Percentiles rank a stretch among this genome's conserved stretches.
phyloP scores from a whole-genome alignment of 2,797 vertebrate genomes.

The Sarcoramphus papa region DNA sequence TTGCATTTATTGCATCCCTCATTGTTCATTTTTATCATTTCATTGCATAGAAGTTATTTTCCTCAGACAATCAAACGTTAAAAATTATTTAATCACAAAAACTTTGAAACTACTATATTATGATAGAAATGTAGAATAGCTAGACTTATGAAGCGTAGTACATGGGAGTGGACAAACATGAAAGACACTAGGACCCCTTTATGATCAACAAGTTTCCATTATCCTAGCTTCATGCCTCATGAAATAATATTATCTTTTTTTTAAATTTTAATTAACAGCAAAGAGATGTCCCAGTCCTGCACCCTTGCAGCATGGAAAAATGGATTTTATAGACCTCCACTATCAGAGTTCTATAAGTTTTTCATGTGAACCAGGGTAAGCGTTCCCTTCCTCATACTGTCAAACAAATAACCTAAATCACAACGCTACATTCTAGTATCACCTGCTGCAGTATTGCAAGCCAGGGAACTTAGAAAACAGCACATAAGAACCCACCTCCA shows the following conservation, averaged over 20 bases:
- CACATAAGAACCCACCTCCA: background rate
- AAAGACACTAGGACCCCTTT: background rate
- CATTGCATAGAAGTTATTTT: background rate
- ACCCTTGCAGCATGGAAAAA: constrained; percentile 73
- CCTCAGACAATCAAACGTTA: background rate
- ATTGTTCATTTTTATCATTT: background rate
- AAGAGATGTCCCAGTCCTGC: constrained; percentile 78
- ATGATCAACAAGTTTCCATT: background rate
- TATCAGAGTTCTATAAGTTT: constrained; percentile 79
- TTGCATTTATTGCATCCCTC: background rate
- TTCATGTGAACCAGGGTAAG: constrained; percentile 86
- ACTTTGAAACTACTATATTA: background rate
- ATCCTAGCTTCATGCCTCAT: background rate
- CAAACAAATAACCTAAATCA: background rate
- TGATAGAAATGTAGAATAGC: background rate
- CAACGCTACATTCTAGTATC: background rate
- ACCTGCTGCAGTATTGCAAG: background rate
- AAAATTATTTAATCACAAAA: background rate
- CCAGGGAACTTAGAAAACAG: background rate
- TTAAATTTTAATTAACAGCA: constrained; percentile 68
- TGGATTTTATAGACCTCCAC: constrained; percentile 64
- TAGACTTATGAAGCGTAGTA: background rate
- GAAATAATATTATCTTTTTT: background rate
- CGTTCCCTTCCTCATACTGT: background rate
- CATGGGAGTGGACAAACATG: rapidly evolving